Evolutionary conservation across 2,113 vertebrate genomes (phyloP).

Genomic region (Pongo abelii): DNA sequence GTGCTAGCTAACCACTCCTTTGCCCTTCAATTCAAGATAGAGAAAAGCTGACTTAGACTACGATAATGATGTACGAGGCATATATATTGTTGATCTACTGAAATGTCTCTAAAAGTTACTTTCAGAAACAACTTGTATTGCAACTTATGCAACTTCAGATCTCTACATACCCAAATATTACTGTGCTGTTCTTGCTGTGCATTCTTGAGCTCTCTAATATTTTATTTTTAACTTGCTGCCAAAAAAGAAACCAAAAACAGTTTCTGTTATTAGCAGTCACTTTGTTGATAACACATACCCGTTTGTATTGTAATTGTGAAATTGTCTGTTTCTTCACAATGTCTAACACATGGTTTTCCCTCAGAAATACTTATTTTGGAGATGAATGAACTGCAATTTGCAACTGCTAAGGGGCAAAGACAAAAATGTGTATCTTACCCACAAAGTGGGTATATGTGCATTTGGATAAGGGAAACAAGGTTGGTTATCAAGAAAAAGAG

Average conservation of each 20-base stretch:
- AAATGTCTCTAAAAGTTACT: neutral
- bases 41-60: neutral
- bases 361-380: neutral
- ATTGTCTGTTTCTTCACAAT: neutral
- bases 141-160: neutral
- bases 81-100: neutral
- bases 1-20: neutral
- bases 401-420: neutral
- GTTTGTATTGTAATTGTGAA: neutral
- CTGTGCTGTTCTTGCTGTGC: neutral
- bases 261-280: neutral
- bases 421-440: neutral
- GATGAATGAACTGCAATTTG: neutral
- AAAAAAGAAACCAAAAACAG: neutral
- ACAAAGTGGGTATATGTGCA: neutral
- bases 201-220: neutral
- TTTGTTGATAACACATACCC: neutral
- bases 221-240: neutral
- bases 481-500: slow-evolving; percentile 8
- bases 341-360: neutral
- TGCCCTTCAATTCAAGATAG: neutral
- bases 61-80: accelerated
- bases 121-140: neutral
- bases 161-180: neutral
- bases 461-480: neutral